phyloP scores from a whole-genome alignment of 1,140 invertebrate genomes.

The Trachelipus rathkii region DNA sequence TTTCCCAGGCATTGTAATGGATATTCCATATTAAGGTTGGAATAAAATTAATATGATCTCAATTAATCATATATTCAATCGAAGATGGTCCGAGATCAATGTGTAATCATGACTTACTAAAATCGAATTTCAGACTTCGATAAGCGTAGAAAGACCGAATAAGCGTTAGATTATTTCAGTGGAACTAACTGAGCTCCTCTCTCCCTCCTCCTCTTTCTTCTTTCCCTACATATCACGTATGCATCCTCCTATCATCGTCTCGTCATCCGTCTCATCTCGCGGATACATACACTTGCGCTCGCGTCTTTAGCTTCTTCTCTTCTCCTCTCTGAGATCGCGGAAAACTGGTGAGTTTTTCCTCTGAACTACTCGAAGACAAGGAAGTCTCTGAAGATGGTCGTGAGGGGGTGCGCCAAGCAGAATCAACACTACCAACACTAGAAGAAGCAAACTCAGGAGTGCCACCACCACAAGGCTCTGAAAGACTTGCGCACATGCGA shows the following conservation, averaged over 20 bases:
- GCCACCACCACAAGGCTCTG: background rate
- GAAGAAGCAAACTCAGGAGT: background rate
- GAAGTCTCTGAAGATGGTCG: conserved; percentile 28
- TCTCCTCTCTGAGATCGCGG: conserved; percentile 64
- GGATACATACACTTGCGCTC: background rate
- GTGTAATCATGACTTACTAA: no score
- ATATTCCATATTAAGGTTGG: no score
- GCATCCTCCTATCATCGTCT: no score
- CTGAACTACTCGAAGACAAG: conserved; percentile 42
- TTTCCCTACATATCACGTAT: background rate
- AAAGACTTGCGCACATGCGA: conserved; percentile 8
- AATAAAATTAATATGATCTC: no score
- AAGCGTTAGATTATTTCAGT: no score
- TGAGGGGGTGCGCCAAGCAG: conserved; percentile 14
- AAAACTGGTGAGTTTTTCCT: conserved; percentile 37
- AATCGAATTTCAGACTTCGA: no score
- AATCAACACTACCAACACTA: background rate
- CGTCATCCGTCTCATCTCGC: no score
- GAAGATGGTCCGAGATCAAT: no score
- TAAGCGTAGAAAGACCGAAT: no score
- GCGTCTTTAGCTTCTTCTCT: background rate
- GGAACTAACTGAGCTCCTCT: no score
- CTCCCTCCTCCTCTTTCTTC: background rate
- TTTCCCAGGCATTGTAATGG: no score
- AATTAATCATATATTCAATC: no score